Evolutionary conservation across 2,797 vertebrate genomes (phyloP), one percentile per base, ranked within the genome.

Genomic region (Lateolabrax maculatus): DNA sequence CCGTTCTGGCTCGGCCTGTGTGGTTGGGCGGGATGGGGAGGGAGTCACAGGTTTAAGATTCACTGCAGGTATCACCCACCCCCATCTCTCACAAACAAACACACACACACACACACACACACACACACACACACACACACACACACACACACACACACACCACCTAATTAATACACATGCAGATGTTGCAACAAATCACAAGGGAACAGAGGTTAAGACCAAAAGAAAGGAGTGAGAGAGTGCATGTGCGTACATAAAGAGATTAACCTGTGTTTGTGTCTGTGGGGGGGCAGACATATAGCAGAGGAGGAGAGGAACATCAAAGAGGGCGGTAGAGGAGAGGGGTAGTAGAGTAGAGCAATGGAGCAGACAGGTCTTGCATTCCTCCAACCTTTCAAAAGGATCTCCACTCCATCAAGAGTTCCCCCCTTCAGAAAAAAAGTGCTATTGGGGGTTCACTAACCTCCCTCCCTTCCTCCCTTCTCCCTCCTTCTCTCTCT

Each of bases 351-450:
- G 76, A 78, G 66, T 74, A 80, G 76, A 66, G 75, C 27, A 25
- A 79, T 21, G 55, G 57, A 83, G 84, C 58, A 77, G 85, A 88
- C 83, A 72, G 81, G 76, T 89, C 84, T 70, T 67, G 79, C 90
- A 91, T 93, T 93, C 91, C 91, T 91, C 39, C 31, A 73, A 68
- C 46, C 70, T 79, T 78, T 81, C 16, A 84, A 69, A 77, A 69
- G 57, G 80, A 89, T 73, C 72, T 84, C 77, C 64, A 29, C 58
- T 70, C 43, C 57, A 67, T 88, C 61, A 79, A 83, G 62, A 64
- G 41, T 46, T 27, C 3, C 27, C 25, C 53, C 41, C 41, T 36
- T 62, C 57, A 55, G 43, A 65, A 43, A 63, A 66, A 73, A 68
- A 49, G 36, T 18, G 23, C 75, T 55, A 31, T 37, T 23, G 44